Base-by-base conservation (phyloP, 2,797 vertebrate genomes). In the Eurystomus glaucurus region DNA sequence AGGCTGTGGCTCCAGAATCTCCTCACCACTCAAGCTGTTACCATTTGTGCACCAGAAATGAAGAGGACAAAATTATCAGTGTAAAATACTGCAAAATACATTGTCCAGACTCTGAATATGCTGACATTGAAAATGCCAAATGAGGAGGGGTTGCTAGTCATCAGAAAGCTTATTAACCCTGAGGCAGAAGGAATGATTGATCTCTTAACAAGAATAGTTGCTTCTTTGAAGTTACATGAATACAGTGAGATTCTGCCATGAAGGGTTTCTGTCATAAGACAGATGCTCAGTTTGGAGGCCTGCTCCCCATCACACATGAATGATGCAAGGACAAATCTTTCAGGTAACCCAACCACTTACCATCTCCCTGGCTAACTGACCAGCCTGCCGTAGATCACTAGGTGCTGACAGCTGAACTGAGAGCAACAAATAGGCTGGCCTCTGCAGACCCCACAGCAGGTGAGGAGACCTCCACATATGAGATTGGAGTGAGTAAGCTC, bases 381-480 rank as follows among this genome's bases (percentile, higher is more conserved):
- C 58, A 85, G 70, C 28, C 33, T 68, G 52, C 37, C 0, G 0
- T 1, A 31, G 75, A 22, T 50, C 66, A 61, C 31, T 12, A 20
- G 20, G 22, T 35, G 37, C 45, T 65, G 71, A 54, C 18, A 58
- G 75, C 31, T 79, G 70, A 76, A 57, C 58, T 10, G 5, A 41
- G 58, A 46, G 57, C 31, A 76, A 81, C 58, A 60, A 85, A 55
- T 10, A 89, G 58, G 33, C 11, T 0, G 0, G 26, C 22, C 62
- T 35, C 31, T 0, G 45, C 52, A 90, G 61, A 58, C 20, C 51
- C 31, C 4, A 1, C 7, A 2, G 33, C 3, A 5, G 28, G 26
- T 28, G 29, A 35, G 46, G 13, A 75, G 86, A 39, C 25, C 28
- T 70, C 35, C 12, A 23, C 0, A 0, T 3, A 3, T 0, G 16